A percentile compares a stretch with the other conserved stretches of the same genome.
Evolutionary conservation across 2,888 invertebrate species (phyloP).

Genomic region (Ligdia adustata): DNA sequence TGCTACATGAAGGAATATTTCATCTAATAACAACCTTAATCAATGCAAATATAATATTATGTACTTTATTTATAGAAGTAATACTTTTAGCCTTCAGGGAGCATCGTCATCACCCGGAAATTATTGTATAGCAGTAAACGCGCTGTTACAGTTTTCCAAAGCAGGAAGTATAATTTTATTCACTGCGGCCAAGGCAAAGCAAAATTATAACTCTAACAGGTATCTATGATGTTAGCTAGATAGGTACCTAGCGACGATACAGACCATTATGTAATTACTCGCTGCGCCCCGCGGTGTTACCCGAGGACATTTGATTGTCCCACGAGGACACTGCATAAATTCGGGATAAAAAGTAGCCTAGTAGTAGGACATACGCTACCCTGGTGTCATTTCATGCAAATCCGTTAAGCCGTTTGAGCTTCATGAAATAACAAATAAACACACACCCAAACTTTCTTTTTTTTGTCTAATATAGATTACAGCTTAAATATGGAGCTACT

Average conservation of each 20-base stretch:
- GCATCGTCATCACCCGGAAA: slow-evolving; percentile 77
- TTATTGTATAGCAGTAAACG: slow-evolving; percentile 64
- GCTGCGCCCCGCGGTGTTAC: too few relatives aligned
- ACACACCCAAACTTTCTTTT: too few relatives aligned
- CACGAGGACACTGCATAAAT: too few relatives aligned
- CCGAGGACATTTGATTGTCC: too few relatives aligned
- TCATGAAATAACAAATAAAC: too few relatives aligned
- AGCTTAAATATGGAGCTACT: too few relatives aligned
- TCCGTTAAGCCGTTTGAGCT: too few relatives aligned
- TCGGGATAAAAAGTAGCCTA: too few relatives aligned
- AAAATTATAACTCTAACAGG: slow-evolving; percentile 63
- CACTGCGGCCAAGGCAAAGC: slow-evolving; percentile 67
- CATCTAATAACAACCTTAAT: slow-evolving; percentile 28
- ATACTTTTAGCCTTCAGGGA: slow-evolving; percentile 61
- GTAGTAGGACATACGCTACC: too few relatives aligned
- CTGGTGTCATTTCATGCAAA: too few relatives aligned
- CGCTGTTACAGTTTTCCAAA: slow-evolving; percentile 79
- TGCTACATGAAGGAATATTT: too few relatives aligned
- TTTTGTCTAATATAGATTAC: too few relatives aligned
- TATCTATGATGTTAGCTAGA: slow-evolving; percentile 33
- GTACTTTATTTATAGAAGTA: slow-evolving; percentile 53
- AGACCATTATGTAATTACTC: background rate
- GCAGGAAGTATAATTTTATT: slow-evolving; percentile 68
- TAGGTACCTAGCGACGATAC: slow-evolving; percentile 26
- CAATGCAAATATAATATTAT: slow-evolving; percentile 54